Evolutionary conservation across 2,797 vertebrate species (phyloP).

Genomic region (Microctenopoma stevenorrisi): DNA sequence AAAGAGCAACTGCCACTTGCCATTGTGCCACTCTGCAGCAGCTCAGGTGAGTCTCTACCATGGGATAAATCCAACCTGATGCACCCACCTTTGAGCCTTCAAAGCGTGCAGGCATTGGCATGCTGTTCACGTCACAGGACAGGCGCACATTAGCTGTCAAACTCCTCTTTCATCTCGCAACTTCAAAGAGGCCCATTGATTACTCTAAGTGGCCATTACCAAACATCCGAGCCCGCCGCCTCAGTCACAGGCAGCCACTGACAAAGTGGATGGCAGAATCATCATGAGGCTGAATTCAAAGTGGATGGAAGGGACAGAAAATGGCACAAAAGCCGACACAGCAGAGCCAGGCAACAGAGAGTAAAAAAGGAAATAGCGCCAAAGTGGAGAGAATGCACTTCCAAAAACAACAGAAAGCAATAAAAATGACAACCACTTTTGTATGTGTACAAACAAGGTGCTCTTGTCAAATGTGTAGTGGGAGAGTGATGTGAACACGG

Average conservation of each 20-base stretch:
- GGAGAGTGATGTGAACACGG: slow-evolving; percentile 70
- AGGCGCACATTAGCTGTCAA: slow-evolving; percentile 85
- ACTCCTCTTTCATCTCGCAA: slow-evolving; percentile 85
- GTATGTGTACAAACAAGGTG: slow-evolving; percentile 68
- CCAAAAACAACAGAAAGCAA: slow-evolving; percentile 51
- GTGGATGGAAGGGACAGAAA: slow-evolving; percentile 55
- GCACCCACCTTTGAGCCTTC: slow-evolving; percentile 76
- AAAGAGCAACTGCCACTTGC: slow-evolving; percentile 75
- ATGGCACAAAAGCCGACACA: slow-evolving; percentile 39
- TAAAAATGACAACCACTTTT: slow-evolving; percentile 65
- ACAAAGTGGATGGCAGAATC: slow-evolving; percentile 76
- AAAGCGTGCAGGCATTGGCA: slow-evolving; percentile 80
- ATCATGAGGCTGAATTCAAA: slow-evolving; percentile 67
- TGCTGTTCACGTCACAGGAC: slow-evolving; percentile 84
- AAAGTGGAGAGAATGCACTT: slow-evolving; percentile 50
- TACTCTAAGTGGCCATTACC: slow-evolving; percentile 88
- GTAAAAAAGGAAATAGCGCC: slow-evolving; percentile 40
- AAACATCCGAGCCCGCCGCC: slow-evolving; percentile 78
- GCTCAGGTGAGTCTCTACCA: slow-evolving; percentile 75
- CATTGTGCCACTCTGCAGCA: slow-evolving; percentile 60
- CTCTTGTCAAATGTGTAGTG: slow-evolving; percentile 59
- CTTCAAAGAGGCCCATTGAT: slow-evolving; percentile 87
- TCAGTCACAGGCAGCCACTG: slow-evolving; percentile 72
- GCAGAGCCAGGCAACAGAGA: slow-evolving; percentile 36
- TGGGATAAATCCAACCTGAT: slow-evolving; percentile 82